phyloP scores from a whole-genome alignment of 2,888 invertebrate species.

The Drosophila maculinotata region DNA sequence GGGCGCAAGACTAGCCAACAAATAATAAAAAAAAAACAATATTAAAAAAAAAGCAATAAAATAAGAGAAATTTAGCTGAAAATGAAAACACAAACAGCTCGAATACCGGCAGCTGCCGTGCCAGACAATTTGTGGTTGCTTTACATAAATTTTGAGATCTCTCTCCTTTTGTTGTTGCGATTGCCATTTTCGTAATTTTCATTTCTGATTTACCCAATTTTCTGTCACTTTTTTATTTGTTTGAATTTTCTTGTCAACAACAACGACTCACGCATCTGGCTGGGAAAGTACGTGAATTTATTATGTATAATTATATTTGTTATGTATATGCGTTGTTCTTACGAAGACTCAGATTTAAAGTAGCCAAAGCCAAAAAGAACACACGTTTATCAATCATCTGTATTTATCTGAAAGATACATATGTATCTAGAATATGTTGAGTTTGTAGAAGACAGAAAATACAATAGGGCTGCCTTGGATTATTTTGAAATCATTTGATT shows the following conservation, averaged over 20 bases:
- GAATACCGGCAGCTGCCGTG: conserved; percentile 54
- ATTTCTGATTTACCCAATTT: conserved; percentile 37
- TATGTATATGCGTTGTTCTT: conserved; percentile 11
- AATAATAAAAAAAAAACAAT: conserved; percentile 29
- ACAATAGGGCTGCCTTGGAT: conserved; percentile 28
- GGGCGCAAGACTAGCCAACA: conserved; percentile 48
- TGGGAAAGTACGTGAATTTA: neutral
- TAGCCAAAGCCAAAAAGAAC: conserved; percentile 24
- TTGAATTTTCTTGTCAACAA: conserved; percentile 38
- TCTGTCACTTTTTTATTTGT: conserved; percentile 8
- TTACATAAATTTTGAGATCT: conserved; percentile 33
- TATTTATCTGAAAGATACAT: conserved; percentile 23
- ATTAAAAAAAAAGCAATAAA: conserved; percentile 28
- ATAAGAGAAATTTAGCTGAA: conserved; percentile 28
- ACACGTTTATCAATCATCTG: conserved; percentile 10
- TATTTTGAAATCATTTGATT: conserved; percentile 12
- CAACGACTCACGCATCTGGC: conserved; percentile 8
- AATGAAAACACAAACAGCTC: conserved; percentile 56
- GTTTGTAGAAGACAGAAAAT: conserved; percentile 5
- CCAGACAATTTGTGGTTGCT: conserved; percentile 46
- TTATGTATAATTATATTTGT: too few species aligned
- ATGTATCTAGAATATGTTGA: neutral
- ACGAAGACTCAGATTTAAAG: conserved; percentile 34
- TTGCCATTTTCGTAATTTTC: conserved; percentile 45
- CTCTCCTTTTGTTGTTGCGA: conserved; percentile 15